Evolutionary conservation across 23 tunicate species (phyloP), one percentile per base, ranked within the genome.

Genomic region (Halocynthia aurantium): DNA sequence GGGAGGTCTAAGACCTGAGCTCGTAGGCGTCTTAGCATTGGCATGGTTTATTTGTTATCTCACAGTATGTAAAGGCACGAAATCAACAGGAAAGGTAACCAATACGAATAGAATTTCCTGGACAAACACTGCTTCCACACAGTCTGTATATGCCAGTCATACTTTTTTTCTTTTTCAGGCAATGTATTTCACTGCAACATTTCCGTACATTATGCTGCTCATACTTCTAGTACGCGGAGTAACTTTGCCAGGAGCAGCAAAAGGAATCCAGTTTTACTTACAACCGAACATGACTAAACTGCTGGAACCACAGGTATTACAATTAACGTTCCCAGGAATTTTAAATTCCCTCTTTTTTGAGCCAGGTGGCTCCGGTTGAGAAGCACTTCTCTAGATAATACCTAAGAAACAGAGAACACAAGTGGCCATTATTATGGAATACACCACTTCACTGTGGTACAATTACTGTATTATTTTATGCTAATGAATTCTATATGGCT

Each of bases 21-120:
- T 96, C 52, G 99, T 86, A 9, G 99, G 99, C 15, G 85, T 91
- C 5, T 83, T 96, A 7, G 55, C 84, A 63, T 56, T 96, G 40
- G 96, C 89, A n/a, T 96, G 99, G 99, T 52, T 96, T 71, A 73
- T 96, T 11, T 96, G 99, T 81, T 96, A 90, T 66, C 70, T 96
- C 56, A 84, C 96, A n/a, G 93, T 96, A 2, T 89, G 86, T 69
- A 80, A 96, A 77, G 99, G 99, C 52, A 86, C 96, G n/a, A 85
- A 87, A 60, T 89, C 96, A n/a, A 86, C 96, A 12, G 99, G 99
- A 90, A 96, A 96, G 88, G 99, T 89, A 77, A 60, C 18, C 64
- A 60, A n/a, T 15, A 60, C 17, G 64, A 60, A 60, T 60, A 60
- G 17, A 60, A 60, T 60, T 60, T 18, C 64, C 44, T 31, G 44